Evolutionary conservation across 2,797 vertebrate genomes (phyloP).

Genomic region (Chaunax sp.): DNA sequence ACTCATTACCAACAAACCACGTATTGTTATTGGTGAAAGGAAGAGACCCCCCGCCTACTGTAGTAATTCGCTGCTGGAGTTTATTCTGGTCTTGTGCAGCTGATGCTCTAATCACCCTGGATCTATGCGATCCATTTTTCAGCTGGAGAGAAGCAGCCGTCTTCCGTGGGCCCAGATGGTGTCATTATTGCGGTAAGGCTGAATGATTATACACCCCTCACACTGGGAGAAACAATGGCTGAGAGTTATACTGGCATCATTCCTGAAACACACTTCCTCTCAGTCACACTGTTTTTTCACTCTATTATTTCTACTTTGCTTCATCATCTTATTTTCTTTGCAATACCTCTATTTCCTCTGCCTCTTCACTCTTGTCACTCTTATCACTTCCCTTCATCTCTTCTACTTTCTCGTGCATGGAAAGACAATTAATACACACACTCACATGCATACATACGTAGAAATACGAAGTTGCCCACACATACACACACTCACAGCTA

Average conservation of each 20-base stretch:
- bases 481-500: conserved; percentile 6
- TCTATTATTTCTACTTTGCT: conserved; percentile 27
- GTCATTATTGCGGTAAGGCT: conserved; percentile 85
- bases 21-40: conserved; percentile 10
- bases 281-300: background rate
- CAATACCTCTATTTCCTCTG: conserved; percentile 19
- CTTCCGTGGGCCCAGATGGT: conserved; percentile 84
- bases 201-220: conserved; percentile 83
- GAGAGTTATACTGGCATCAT: conserved; percentile 72
- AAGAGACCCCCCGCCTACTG: conserved; percentile 24
- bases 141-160: conserved; percentile 77
- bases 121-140: conserved; percentile 84
- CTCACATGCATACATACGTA: background rate
- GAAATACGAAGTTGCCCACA: conserved; percentile 23
- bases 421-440: conserved; percentile 37
- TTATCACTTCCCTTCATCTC: background rate
- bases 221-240: conserved; percentile 79
- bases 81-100: conserved; percentile 68
- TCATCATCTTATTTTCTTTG: conserved; percentile 37
- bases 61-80: conserved; percentile 58
- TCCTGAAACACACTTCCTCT: conserved; percentile 50
- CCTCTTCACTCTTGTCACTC: conserved; percentile 4
- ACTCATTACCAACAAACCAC: background rate
- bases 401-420: conserved; percentile 26
- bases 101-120: conserved; percentile 81